phyloP scores from a whole-genome alignment of 1,140 invertebrate genomes.

The Lordiphosa mommai region DNA sequence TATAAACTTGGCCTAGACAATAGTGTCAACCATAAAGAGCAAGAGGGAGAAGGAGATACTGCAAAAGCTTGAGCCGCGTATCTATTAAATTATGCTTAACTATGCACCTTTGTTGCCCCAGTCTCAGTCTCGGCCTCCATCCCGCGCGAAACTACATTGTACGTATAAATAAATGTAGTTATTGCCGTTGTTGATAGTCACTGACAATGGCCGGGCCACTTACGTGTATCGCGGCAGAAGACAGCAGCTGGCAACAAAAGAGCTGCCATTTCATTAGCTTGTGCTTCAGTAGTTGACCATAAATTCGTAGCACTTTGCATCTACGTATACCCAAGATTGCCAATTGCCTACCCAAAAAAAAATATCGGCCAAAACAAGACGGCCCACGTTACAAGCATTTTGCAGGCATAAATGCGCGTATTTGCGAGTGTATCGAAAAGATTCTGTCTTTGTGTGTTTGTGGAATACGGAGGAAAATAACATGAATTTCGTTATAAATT shows the following conservation, averaged over 20 bases:
- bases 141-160: background rate
- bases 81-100: constrained; percentile 78
- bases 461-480: constrained; percentile 34
- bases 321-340: background rate
- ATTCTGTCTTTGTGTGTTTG: constrained; percentile 5
- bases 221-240: constrained; percentile 23
- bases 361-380: constrained; percentile 16
- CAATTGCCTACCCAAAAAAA: background rate
- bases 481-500: constrained; percentile 35
- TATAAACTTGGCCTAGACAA: constrained; percentile 74
- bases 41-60: constrained; percentile 5
- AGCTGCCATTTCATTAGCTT: constrained; percentile 3
- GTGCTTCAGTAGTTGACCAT: background rate
- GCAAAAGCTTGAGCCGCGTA: constrained; percentile 53
- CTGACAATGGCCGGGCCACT: constrained; percentile 58
- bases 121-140: constrained; percentile 4
- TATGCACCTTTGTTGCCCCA: constrained; percentile 64
- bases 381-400: constrained; percentile 26
- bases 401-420: background rate
- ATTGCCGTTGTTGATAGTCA: constrained; percentile 25
- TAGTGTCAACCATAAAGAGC: constrained; percentile 73
- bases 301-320: background rate
- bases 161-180: constrained; percentile 8
- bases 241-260: constrained; percentile 23
- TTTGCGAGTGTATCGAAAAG: constrained; percentile 24